Base-by-base conservation (phyloP, 2,113 vertebrate species). In the Petromus typicus region DNA sequence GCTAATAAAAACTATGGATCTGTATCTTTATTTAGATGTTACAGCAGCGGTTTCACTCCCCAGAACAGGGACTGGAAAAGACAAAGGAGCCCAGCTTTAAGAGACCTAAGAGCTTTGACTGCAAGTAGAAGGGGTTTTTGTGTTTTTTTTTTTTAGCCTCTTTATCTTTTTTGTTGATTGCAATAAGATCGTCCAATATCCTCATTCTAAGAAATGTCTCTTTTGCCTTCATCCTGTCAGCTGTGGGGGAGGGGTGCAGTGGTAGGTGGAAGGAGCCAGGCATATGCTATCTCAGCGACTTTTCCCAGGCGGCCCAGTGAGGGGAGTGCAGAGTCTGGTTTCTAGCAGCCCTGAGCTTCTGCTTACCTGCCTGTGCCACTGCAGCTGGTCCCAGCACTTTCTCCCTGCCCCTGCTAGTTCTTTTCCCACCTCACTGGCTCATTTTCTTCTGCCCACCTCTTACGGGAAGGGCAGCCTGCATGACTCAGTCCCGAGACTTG, bases 401-500 rank as follows among this genome's bases (percentile, higher is more conserved):
- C 37, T 34, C 22, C 11, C 75, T 56, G 17, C 7, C 66, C 32
- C 69, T 91, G 61, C 83, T 86, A 18, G 14, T 54, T 94, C 45
- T 84, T 16, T 20, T 78, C 69, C 71, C 32, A 34, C 34, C 79
- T 95, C 32, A 7, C 64, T 59, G 90, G 78, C 43, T 88, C 37
- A 76, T 22, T 54, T 48, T 86, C n/a, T 30, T 56, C 82, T 95
- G 63, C 69, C 40, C 27, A 11, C 56, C 57, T 86, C 85, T 96
- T 93, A 63, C 95, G 79, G 54, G 80, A 79, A 89, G 57, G 67
- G 43, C 4, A 12, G 73, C 89, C 73, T 27, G 9, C 22, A 5
- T 91, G 93, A 69, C 92, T 96, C 93, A 89, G 17, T 64, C 43
- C 92, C 57, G 90, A 95, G 69, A 89, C 80, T 54, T 43, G 82